Percentiles rank a stretch among this genome's conserved stretches.
Conservation (phyloP, 1,140 invertebrate species). For the Leptoteleia sp. region DNA sequence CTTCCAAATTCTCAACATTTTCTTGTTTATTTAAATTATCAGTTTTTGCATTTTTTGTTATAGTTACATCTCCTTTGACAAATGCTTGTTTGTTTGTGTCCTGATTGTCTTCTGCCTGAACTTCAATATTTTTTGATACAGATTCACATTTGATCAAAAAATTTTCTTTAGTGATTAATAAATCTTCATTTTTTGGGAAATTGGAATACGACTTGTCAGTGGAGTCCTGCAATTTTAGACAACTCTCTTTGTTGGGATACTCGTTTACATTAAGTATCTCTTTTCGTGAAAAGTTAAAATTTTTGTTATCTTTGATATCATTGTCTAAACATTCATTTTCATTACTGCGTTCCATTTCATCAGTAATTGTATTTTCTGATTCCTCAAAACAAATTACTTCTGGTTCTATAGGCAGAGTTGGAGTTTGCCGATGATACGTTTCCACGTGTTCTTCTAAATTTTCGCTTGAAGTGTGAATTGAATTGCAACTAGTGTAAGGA, state of each 20-base stretch:
- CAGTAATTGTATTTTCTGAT: constrained; percentile 71
- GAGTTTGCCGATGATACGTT: constrained; percentile 74
- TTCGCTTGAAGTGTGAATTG: constrained; percentile 73
- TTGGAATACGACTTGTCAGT: constrained; percentile 31
- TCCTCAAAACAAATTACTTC: constrained; percentile 80
- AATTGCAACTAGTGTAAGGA: constrained; percentile 78
- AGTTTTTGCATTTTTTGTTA: constrained; percentile 73
- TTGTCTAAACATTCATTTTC: constrained; percentile 1
- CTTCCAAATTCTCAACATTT: constrained; percentile 67
- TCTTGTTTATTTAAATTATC: constrained; percentile 68
- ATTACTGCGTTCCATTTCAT: constrained; percentile 52
- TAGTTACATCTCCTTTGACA: constrained; percentile 74
- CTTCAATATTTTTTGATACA: constrained; percentile 61
- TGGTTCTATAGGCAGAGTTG: constrained; percentile 75
- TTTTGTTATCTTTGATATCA: constrained; percentile 17
- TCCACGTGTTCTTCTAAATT: constrained; percentile 79
- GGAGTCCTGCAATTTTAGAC: constrained; percentile 47
- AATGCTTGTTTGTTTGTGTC: constrained; percentile 72
- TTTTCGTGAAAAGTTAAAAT: constrained; percentile 16
- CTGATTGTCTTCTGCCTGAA: constrained; percentile 66
- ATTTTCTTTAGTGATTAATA: constrained; percentile 75
- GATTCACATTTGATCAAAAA: constrained; percentile 75
- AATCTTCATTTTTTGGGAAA: constrained; percentile 72
- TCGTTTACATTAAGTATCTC: constrained; percentile 66
- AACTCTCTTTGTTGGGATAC: constrained; percentile 67